phyloP scores from a whole-genome alignment of 2,797 vertebrate genomes.

The Melanogrammus aeglefinus region DNA sequence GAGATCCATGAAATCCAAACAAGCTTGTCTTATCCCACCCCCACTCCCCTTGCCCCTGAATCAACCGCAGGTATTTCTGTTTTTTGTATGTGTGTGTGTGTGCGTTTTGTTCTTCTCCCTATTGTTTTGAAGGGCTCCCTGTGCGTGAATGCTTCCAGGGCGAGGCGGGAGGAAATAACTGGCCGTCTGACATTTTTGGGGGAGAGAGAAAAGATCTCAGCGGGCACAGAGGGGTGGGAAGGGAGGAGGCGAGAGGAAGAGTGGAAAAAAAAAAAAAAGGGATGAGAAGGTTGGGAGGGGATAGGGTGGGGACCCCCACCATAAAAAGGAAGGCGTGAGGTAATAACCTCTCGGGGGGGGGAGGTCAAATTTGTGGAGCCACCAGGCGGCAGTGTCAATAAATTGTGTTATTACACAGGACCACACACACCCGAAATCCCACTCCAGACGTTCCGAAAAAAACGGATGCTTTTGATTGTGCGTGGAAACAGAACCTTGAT shows the following conservation, averaged over 20 bases:
- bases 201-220: neutral
- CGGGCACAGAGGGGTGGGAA: constrained; percentile 37
- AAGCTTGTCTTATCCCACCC: constrained; percentile 29
- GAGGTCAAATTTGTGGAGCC: neutral
- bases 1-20: constrained; percentile 68
- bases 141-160: neutral
- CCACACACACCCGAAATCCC: neutral
- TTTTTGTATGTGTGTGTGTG: neutral
- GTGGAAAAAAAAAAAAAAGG: neutral
- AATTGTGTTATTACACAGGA: neutral
- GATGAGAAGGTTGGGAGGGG: neutral
- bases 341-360: neutral
- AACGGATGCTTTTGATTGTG: neutral
- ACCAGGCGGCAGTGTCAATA: neutral
- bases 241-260: constrained; percentile 22
- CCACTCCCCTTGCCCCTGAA: constrained; percentile 19
- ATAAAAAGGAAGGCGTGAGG: neutral
- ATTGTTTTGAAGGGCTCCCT: neutral
- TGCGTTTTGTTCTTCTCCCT: neutral
- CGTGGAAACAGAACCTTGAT: neutral
- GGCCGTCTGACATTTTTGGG: constrained; percentile 47
- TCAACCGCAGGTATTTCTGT: neutral
- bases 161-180: constrained; percentile 27
- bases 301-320: neutral
- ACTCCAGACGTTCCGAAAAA: neutral